Evolutionary conservation across 2,888 invertebrate species (phyloP), one percentile per base, ranked within the genome.

Genomic region (Ichneumoninae sp.): DNA sequence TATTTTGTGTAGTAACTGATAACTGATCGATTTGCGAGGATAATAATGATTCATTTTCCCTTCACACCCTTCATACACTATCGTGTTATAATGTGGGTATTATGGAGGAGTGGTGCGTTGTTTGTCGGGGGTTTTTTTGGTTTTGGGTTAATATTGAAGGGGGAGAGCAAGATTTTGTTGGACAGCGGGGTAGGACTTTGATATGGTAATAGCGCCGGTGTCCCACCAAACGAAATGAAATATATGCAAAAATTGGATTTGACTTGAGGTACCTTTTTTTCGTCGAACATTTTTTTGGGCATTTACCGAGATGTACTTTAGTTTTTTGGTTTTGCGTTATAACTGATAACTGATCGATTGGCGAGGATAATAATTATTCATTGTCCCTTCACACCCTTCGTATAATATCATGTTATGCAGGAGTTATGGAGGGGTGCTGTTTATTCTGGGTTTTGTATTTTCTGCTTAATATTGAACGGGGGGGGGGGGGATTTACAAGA

Each of bases 281-380:
- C 5, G 33, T 5, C 33, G 33, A 33, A 33, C 4, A 33, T 33
- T 4, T 33, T 33, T 33, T 33, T 33, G 4, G 33, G 33, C 33
- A 33, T 5, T 0, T 33, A 33, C 5, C 5, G 33, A 33, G 0
- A 33, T 33, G 0, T 33, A 4, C 5, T 5, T 33, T 33, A 40
- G 71, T 71, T 76, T 33, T 33, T 4, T 33, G 5, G 5, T 33
- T 5, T 33, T 5, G 33, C 0, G 26, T 30, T 30, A 30, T 33
- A 33, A 33, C 80, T 79, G 81, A 82, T 86, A 86, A 71, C 83
- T 80, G 80, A 83, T 33, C 33, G 33, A 33, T 33, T 4, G 33
- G 33, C 33, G 33, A 33, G 5, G 0, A 33, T 33, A 33, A 83
- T 75, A 79, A 83, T 79, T 66, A 79, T 75, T 19, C 74, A 69